phyloP scores from a whole-genome alignment of 2,113 vertebrate species.

The Aptenodytes forsteri region DNA sequence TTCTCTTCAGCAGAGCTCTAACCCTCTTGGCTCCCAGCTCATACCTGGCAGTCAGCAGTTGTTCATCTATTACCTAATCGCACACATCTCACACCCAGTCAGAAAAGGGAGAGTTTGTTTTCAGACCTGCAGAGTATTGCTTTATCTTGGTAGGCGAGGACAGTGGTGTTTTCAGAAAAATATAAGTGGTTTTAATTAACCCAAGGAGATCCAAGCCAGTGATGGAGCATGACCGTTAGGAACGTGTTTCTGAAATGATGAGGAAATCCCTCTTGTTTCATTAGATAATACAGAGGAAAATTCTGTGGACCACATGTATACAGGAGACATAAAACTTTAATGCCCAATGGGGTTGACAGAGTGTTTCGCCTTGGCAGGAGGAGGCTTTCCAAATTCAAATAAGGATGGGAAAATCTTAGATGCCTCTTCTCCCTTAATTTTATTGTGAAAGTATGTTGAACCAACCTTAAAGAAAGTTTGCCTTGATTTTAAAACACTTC shows the following conservation, averaged over 20 bases:
- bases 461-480: not conserved
- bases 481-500: not conserved
- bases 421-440: not conserved
- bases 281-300: not conserved
- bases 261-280: not conserved
- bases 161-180: not conserved
- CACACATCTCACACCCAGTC: not conserved
- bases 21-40: not conserved
- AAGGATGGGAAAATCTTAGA: not conserved
- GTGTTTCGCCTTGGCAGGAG: not conserved
- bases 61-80: not conserved
- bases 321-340: not conserved
- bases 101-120: not conserved
- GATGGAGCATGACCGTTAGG: not conserved
- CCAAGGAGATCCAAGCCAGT: not conserved
- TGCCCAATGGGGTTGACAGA: not conserved
- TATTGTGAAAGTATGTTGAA: not conserved
- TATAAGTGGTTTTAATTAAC: not conserved
- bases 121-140: not conserved
- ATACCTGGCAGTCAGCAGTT: rapidly evolving
- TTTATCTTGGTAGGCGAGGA: not conserved
- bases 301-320: not conserved
- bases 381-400: not conserved
- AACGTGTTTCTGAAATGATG: not conserved
- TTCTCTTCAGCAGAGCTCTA: not conserved